Evolutionary conservation across 2,797 vertebrate species (phyloP), one percentile per base, ranked within the genome.

Genomic region (Acrocephalus scirpaceus): DNA sequence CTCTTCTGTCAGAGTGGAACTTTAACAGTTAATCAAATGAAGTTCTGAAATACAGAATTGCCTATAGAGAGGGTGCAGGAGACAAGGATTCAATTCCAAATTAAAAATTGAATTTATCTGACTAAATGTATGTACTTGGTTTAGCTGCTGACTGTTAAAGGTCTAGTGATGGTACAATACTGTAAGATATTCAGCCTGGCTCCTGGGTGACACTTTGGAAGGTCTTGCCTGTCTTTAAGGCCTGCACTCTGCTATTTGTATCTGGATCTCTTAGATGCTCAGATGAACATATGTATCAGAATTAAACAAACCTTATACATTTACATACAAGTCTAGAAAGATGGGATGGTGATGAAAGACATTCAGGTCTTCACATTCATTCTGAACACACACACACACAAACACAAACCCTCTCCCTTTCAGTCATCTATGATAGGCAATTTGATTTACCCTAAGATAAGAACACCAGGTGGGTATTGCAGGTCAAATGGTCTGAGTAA

Each of bases 281-380:
- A 74, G 23, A 42, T 36, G 10, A 58, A 75, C 3, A 7, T 32
- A 26, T 8, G 7, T 54, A 6, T 9, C 16, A 57, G 81, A 82
- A 82, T n/a, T n/a, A 50, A 81, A 25, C 1, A 57, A 77, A 32
- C 2, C 7, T 65, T 77, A 8, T 6, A 32, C 0, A 0, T 62
- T 89, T 58, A 22, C 19, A 57, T 40, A 9, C 20, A 73, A 76
- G 9, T 13, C 20, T 27, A 56, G 40, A 32, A 75, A 62, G 42
- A 56, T 15, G 21, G 11, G 34, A 48, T 22, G 10, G 12, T 53
- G 25, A 57, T 45, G 36, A 75, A 76, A 34, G 10, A 10, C 23
- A n/a, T 9, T 50, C 1, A 2, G 11, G 8, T 70, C 15, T 76
- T 51, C 64, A 32, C 0, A 0, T 32, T 62, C 29, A 30, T 38